These are phyloP conservation scores for Drosophila austrosaltans DNA, from an alignment of 2,888 invertebrate genomes.

Conservation along the genomic window DNA sequence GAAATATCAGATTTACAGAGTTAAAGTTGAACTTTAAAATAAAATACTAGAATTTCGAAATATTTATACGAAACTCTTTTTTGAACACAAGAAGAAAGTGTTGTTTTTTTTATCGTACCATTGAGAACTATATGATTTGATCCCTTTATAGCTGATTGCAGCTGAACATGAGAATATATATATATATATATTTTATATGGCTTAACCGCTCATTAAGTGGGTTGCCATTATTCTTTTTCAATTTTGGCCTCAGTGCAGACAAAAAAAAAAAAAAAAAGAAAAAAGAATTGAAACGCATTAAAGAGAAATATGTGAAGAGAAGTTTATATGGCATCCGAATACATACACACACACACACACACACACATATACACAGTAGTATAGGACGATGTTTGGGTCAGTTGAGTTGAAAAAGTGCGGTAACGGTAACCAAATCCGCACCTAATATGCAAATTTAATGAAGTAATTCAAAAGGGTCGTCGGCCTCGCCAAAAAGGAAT, in stretches of 20 bases:
- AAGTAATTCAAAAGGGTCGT: constrained; percentile 71
- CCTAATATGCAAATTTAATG: constrained; percentile 80
- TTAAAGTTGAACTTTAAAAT: no score
- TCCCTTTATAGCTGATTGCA: background rate
- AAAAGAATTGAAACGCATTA: constrained; percentile 13
- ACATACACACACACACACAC: background rate
- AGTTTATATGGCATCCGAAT: constrained; percentile 1
- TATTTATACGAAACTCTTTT: no score
- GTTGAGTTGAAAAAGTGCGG: constrained; percentile 56
- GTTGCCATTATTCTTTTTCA: constrained; percentile 49
- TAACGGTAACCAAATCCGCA: constrained; percentile 69
- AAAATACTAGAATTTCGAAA: no score
- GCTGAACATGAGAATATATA: background rate
- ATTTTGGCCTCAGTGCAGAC: constrained; percentile 15
- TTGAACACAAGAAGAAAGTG: no score
- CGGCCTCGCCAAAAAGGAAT: constrained; percentile 37
- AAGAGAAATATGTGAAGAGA: constrained; percentile 17
- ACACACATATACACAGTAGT: background rate
- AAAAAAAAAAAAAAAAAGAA: constrained; percentile 4
- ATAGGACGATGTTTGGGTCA: constrained; percentile 9
- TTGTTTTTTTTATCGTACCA: no score
- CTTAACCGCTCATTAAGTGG: constrained; percentile 43
- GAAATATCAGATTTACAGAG: no score
- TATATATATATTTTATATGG: background rate
- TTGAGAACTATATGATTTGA: no score